These are phyloP conservation scores for Metopia argyrocephala DNA, from an alignment of 2,888 invertebrate species.

Conservation along the genomic window DNA sequence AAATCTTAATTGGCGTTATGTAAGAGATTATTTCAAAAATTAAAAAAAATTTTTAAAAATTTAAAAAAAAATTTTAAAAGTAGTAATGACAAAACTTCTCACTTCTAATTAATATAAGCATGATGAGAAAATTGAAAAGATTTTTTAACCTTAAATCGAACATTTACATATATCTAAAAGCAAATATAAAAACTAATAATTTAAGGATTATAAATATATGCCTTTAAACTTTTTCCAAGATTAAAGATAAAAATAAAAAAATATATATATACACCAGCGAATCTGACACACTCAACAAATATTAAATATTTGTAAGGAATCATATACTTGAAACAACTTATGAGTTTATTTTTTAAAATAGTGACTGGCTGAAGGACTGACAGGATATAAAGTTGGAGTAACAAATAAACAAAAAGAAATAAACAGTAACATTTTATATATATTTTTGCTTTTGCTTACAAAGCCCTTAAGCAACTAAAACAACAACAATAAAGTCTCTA, in stretches of 20 bases:
- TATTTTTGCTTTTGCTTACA: slow-evolving; percentile 47
- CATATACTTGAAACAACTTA: slow-evolving; percentile 39
- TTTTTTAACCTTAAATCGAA: not conserved
- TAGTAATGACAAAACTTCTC: no score
- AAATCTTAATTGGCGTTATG: no score
- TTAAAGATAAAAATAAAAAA: not conserved
- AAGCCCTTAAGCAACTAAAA: slow-evolving; percentile 62
- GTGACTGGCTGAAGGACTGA: not conserved
- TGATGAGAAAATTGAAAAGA: no score
- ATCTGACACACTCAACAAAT: slow-evolving; percentile 60
- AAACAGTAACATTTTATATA: slow-evolving; percentile 38
- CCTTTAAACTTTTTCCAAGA: slow-evolving; percentile 21
- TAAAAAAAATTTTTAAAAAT: no score
- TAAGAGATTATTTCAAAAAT: no score
- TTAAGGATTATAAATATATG: slow-evolving; percentile 35
- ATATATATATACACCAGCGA: not conserved
- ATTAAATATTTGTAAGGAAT: slow-evolving; percentile 61
- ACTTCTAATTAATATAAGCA: no score
- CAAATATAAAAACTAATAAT: slow-evolving; percentile 30
- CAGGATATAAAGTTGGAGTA: not conserved
- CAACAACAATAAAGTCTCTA: slow-evolving; percentile 53
- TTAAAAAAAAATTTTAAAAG: no score
- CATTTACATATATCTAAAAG: not conserved
- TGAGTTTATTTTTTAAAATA: slow-evolving; percentile 43
- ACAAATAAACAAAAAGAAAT: slow-evolving; percentile 6